Evolutionary conservation across 2,888 invertebrate species (phyloP), one percentile per base, ranked within the genome.

Genomic region (Mycogona germanica): DNA sequence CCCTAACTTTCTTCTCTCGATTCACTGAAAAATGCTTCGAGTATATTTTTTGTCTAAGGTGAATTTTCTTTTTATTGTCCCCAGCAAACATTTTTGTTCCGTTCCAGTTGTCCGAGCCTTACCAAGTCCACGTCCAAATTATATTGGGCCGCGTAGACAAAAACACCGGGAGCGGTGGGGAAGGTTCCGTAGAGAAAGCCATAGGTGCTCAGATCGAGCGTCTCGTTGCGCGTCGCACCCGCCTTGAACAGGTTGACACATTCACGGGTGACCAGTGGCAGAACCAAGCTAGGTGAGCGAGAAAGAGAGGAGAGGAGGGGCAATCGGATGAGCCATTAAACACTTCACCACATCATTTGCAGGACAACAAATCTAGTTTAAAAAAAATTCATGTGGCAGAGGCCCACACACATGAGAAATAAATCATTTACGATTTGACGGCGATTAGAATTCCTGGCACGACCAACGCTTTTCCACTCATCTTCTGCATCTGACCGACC

Each of bases 111-210:
- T 35, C 25, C 7, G 17, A 30, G 2, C 19, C 47, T 32, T 32
- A 89, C 88, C 76, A 92, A 73, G 71, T 92, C 91, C 55, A 86
- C 78, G 67, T 88, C 89, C 51, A 89, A 70, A 60, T 82, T 80
- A 67, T 92, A 93, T 59, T 88, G 81, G 40, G 85, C 79, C 1
- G 95, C 88, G 70, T 92, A 91, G 2, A 96, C 89, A 68, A 95
- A 93, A 0, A 92, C 87, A n/a, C 89, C 89, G 0, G 95, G 95
- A 1, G 95, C 95, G 1, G 92, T 82, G 0, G 96, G 96, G 69
- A 96, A 87, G 0, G 93, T 93, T 52, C 96, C 95, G 67, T 95
- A 95, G 0, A 96, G 75, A 72, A 96, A 96, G 0, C 89, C 95
- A 68, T 87, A 95, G 38, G 89, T 92, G 60, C 89, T 87, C 55